Base-by-base conservation (phyloP, 2,113 vertebrate genomes). In the Nerophis lumbriciformis region DNA sequence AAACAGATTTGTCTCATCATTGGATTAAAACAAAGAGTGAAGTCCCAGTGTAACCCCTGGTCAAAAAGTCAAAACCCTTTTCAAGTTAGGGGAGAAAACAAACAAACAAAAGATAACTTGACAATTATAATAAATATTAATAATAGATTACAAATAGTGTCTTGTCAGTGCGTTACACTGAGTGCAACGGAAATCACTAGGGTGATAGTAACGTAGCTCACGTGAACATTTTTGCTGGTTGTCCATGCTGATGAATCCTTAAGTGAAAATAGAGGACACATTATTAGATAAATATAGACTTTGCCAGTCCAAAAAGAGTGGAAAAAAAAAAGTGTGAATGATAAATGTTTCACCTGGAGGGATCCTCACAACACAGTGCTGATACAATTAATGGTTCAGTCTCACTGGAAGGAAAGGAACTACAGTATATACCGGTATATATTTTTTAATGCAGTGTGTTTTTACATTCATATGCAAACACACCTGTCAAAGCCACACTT, bases 181-280 rank as follows among this genome's bases (percentile, higher is more conserved):
- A 4, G 66, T 80, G 54, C 66, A 86, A 6, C 14, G 75, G 15
- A 76, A 63, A 69, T 64, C 64, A 37, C 11, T 48, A 0, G 75
- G 79, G 65, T 58, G 36, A 61, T 83, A 74, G 68, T 90, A 88
- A 19, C 66, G 55, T 52, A 90, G 66, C 63, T 83, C 73, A 5
- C 84, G 88, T 11, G 77, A 72, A 70, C 86, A 90, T 70, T 69
- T 88, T 49, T 61, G 77, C 57, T 91, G 77, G 44, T 69, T 63
- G 19, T 87, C 75, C 58, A 84, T 79, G 58, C 69, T 76, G 64
- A 85, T 14, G 37, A 83, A 85, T 2, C 73, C 91, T 89, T 63
- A 0, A 56, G 1, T 42, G 56, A 69, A 42, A 8, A 44, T 4
- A 61, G 4, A 14, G 5, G 10, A 39, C 11, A 21, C 5, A 35